These are phyloP conservation scores for Thaleichthys pacificus DNA, from an alignment of 2,797 vertebrate species.

Conservation along the genomic window DNA sequence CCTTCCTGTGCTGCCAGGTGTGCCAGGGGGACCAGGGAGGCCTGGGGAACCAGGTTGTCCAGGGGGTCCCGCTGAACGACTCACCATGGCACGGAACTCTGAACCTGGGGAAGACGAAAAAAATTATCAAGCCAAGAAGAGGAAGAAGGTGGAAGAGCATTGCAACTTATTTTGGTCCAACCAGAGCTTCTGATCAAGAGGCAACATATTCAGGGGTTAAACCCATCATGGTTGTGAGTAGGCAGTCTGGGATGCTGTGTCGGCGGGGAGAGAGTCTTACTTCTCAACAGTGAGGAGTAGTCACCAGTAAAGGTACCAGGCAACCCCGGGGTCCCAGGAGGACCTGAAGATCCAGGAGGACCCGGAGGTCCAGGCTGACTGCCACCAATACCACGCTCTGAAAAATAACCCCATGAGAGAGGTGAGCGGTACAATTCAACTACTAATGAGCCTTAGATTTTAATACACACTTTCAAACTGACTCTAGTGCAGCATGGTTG, in stretches of 20 bases:
- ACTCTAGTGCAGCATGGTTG: background rate
- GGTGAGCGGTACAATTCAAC: background rate
- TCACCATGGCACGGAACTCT: conserved; percentile 65
- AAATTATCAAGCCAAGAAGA: background rate
- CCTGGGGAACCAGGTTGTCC: conserved; percentile 55
- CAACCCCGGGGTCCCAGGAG: conserved; percentile 71
- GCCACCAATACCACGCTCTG: conserved; percentile 82
- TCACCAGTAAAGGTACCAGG: conserved; percentile 80
- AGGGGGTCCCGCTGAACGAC: conserved; percentile 50
- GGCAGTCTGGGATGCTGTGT: background rate
- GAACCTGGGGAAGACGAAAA: conserved; percentile 52
- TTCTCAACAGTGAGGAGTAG: conserved; percentile 78
- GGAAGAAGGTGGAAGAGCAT: background rate
- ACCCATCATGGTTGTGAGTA: background rate
- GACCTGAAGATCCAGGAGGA: conserved; percentile 78
- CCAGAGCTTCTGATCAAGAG: background rate
- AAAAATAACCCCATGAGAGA: conserved; percentile 14
- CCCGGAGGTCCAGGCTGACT: conserved; percentile 86
- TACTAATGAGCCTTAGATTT: too few species aligned
- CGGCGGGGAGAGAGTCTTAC: conserved; percentile 66
- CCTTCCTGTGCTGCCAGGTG: conserved; percentile 67
- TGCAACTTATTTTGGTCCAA: background rate
- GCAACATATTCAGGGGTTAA: background rate
- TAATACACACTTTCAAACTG: background rate
- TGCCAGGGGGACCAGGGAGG: conserved; percentile 68